phyloP scores from a whole-genome alignment of 2,888 invertebrate species.

The Notodromas monacha region DNA sequence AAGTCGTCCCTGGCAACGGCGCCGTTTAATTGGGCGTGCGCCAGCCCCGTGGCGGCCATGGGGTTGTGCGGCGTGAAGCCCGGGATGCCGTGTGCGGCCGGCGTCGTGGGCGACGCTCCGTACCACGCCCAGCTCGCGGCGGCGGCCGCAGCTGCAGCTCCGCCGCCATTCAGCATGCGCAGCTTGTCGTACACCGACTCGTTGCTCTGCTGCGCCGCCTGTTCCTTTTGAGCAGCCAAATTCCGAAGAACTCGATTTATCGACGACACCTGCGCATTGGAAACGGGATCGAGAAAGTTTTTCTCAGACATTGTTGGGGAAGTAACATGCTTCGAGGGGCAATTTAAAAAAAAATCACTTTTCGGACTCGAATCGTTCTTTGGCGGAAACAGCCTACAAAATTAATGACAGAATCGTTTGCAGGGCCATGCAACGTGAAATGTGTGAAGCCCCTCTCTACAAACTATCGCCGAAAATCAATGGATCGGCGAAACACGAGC shows the following conservation, averaged over 20 bases:
- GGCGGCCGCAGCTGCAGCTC: no score
- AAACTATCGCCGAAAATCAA: no score
- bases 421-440: no score
- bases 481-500: no score
- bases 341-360: no score
- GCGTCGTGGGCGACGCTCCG: neutral
- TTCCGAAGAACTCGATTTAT: constrained; percentile 79
- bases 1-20: neutral
- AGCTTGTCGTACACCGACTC: constrained; percentile 42
- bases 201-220: constrained; percentile 17
- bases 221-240: constrained; percentile 62
- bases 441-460: no score
- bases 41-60: neutral
- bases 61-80: neutral
- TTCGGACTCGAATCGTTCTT: no score
- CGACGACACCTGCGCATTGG: constrained; percentile 45
- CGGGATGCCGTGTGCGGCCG: neutral
- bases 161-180: constrained; percentile 44
- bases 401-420: no score
- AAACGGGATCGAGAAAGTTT: constrained; percentile 1
- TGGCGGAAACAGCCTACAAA: no score
- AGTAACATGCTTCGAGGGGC: no score
- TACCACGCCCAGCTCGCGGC: constrained; percentile 1
- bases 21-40: constrained; percentile 1
- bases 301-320: no score